Evolutionary conservation across 2,113 vertebrate genomes (phyloP), one percentile per base, ranked within the genome.

Genomic region (Lophura nycthemera): DNA sequence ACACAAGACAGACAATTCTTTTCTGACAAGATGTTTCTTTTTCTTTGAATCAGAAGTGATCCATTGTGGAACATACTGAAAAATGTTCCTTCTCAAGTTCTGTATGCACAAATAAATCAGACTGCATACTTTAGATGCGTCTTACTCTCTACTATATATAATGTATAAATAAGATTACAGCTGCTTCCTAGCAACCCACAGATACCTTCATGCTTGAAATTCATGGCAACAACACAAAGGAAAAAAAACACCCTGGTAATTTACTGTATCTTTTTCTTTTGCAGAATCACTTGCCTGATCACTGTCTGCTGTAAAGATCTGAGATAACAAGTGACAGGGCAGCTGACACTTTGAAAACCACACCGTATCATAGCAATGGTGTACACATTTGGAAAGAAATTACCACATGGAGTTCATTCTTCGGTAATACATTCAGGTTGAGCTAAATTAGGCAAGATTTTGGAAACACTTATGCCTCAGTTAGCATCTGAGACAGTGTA

Each of bases 201-300:
- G 82, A 91, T 88, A 89, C 65, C 64, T 95, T 92, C 87, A 89
- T 93, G 95, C 87, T 90, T 93, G 64, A 88, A 83, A 96, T 94
- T 89, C 91, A 93, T 89, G 87, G 91, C 92, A 95, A 56, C 60
- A 74, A 42, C 89, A 92, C 82, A 92, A 92, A 94, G 72, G 72
- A 34, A 61, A 57, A 85, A 86, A 64, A 6, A 48, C 0, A 91
- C 30, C 54, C 74, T 32, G 45, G 60, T 1, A 69, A 60, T 88
- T 87, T 30, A 13, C 22, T 64, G 22, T 80, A 77, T 60, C 82
- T 80, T 77, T 80, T 86, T 83, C 82, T 80, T 80, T 83, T 86
- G 77, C 69, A 83, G 45, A 85, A 47, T 67, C 82, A 63, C 48
- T 88, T 56, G 10, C 27, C 21, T 59, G 74, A 69, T 78, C 75